Conservation (phyloP, 2,888 invertebrate species). For the Ferrisia virgata region DNA sequence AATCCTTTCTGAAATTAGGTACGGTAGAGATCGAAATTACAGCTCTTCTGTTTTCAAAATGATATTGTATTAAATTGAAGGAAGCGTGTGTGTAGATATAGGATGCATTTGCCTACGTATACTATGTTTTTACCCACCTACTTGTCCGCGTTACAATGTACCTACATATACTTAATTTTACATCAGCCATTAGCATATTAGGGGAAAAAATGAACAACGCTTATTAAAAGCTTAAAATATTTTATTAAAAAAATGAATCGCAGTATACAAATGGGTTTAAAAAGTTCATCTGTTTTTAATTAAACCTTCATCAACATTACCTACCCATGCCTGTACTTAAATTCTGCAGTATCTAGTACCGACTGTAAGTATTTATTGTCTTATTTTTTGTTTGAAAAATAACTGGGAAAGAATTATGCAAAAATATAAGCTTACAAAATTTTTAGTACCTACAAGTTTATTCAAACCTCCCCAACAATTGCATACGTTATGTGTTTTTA, state of each 20-base stretch:
- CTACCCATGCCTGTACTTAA: not conserved
- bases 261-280: not conserved
- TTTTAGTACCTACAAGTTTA: not conserved
- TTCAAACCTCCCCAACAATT: not conserved
- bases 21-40: not conserved
- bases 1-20: not conserved
- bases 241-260: not conserved
- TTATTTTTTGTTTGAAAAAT: not conserved
- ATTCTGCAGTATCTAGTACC: not conserved
- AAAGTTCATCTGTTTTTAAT: slow-evolving; percentile 14
- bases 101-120: too few species aligned
- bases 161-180: not conserved
- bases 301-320: not conserved
- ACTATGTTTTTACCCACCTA: too few species aligned
- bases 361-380: too few species aligned
- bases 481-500: not conserved
- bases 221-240: not conserved
- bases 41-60: not conserved
- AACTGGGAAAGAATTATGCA: not conserved
- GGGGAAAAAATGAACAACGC: not conserved
- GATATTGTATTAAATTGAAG: too few species aligned
- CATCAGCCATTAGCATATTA: not conserved
- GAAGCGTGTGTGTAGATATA: too few species aligned
- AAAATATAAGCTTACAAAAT: not conserved
- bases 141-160: not conserved